Base-by-base conservation (phyloP, 2,888 invertebrate genomes). In the Calliphora vomitoria region DNA sequence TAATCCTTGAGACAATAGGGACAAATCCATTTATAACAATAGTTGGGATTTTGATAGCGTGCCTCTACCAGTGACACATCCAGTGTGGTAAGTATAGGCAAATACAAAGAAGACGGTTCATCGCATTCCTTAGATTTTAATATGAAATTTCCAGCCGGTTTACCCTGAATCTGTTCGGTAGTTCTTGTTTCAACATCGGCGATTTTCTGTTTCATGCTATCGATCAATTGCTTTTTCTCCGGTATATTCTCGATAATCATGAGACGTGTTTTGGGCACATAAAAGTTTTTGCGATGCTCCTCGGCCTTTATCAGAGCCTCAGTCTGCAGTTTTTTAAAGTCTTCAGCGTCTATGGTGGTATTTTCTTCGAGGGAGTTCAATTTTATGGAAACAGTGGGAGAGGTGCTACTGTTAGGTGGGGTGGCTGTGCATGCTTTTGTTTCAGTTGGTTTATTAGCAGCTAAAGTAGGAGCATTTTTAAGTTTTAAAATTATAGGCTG, bases 191-290 rank as follows among this genome's bases (percentile, higher is more conserved):
- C 71, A 8, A 85, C 87, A 44, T 87, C 62, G n/a, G 87, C 87
- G 4, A 92, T 91, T 89, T 92, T 89, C 69, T 90, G 89, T 41
- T 92, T 91, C 60, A 92, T 81, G 38, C 90, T 90, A 4, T 89
- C 85, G 69, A 92, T 92, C 8, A 92, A 82, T 64, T 91, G 91
- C 4, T 89, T 89, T 41, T 90, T 91, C 80, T 92, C 91, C 0
- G 92, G 92, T n/a, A 90, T 81, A 66, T 82, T 90, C 18, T 92
- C 91, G 0, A 90, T 87, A 5, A 87, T 85, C 74, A 72, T 81
- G 71, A 83, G 88, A 79, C 20, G 90, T 55, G 31, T 89, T 75
- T 64, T 86, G 74, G 18, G 90, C 82, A 62, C 86, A 83, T 47
- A 81, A 74, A 88, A 89, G 4, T 91, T 90, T 75, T 78, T 89